These are phyloP conservation scores for Mustela nigripes DNA, from an alignment of 2,113 vertebrate species.

Conservation along the genomic window DNA sequence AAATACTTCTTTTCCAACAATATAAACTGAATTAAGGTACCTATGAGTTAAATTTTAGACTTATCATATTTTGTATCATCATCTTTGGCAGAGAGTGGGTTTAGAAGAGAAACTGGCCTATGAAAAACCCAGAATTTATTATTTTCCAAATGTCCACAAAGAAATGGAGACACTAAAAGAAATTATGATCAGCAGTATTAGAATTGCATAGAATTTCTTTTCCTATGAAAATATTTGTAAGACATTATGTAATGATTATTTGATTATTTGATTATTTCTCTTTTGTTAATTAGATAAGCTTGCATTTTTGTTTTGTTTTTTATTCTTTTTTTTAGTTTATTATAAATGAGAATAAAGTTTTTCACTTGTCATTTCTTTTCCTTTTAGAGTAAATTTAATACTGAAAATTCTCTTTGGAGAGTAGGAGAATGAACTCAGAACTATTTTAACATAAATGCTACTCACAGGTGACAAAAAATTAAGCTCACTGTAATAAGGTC, in stretches of 20 bases:
- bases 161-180: not conserved
- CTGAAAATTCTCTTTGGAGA: not conserved
- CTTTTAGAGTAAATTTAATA: not conserved
- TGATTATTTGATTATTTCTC: not conserved
- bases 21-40: not conserved
- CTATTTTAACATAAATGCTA: not conserved
- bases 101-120: not conserved
- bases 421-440: not conserved
- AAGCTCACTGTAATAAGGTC: slow-evolving; percentile 31
- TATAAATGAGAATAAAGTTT: not conserved
- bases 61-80: not conserved
- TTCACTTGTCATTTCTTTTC: not conserved
- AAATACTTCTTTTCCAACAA: not conserved
- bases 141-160: slow-evolving; percentile 11
- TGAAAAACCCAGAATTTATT: not conserved
- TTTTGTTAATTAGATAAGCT: not conserved
- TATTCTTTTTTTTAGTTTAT: not conserved
- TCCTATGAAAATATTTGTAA: not conserved
- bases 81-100: not conserved
- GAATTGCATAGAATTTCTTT: not conserved
- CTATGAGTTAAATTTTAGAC: not conserved
- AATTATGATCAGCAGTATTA: not conserved
- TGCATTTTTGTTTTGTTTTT: not conserved
- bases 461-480: slow-evolving; percentile 23
- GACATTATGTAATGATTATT: not conserved